A percentile compares a stretch with the other conserved stretches of the same genome.
Conservation (phyloP, 2,888 invertebrate species). For the Sturmia bella region DNA sequence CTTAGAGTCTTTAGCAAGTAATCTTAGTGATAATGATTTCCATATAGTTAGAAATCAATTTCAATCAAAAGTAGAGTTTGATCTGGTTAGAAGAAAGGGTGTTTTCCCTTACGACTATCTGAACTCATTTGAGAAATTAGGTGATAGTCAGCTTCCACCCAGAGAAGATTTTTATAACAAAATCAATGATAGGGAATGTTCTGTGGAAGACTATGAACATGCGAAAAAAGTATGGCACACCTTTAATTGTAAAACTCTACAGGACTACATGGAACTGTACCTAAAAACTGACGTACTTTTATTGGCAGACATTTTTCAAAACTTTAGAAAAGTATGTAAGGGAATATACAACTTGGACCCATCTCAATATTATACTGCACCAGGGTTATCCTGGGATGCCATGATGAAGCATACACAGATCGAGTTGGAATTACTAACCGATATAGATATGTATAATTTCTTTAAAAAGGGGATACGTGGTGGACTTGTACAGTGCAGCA, state of each 20-base stretch:
- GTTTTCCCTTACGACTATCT: no score
- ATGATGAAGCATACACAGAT: not conserved
- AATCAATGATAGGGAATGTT: not conserved
- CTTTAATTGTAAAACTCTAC: not conserved
- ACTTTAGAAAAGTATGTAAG: not conserved
- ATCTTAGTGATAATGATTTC: no score
- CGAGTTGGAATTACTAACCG: not conserved
- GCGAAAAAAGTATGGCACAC: not conserved
- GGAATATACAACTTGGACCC: not conserved
- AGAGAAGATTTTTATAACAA: not conserved
- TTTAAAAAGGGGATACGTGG: not conserved
- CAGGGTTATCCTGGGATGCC: not conserved
- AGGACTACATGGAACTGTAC: not conserved
- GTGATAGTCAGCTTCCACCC: no score
- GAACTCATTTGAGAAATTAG: no score
- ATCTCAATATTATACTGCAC: not conserved
- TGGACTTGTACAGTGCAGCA: not conserved
- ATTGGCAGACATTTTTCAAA: not conserved
- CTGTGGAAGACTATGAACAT: not conserved
- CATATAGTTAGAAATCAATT: no score
- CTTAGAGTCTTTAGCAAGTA: no score
- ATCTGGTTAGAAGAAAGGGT: no score
- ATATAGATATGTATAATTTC: conserved; percentile 2
- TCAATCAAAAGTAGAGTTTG: no score
- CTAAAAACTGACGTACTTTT: no score